Percentiles rank a stretch among this genome's conserved stretches.
phyloP scores from a whole-genome alignment of 1,140 invertebrate genomes.

The Bombus sibiricus region DNA sequence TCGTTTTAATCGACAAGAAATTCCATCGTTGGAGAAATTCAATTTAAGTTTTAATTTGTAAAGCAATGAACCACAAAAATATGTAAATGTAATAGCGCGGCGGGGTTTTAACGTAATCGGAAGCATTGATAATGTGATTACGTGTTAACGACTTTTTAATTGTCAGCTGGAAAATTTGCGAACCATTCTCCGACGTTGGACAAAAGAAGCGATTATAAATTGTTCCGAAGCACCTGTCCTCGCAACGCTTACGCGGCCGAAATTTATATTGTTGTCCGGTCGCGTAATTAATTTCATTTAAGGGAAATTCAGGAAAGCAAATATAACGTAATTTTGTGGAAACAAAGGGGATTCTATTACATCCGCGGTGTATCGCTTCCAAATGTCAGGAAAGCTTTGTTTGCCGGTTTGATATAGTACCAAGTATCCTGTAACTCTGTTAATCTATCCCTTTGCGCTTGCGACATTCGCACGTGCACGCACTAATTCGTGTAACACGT shows the following conservation, averaged over 20 bases:
- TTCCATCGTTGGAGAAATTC: neutral
- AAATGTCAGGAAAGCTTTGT: constrained; percentile 46
- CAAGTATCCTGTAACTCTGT: constrained; percentile 42
- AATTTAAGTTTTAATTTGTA: neutral
- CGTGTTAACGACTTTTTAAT: neutral
- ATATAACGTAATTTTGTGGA: constrained; percentile 24
- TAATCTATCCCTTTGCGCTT: constrained; percentile 9
- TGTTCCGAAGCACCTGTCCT: neutral
- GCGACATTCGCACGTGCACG: too few relatives aligned
- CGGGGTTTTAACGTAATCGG: neutral
- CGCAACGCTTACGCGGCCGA: neutral
- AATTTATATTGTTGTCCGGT: constrained; percentile 23
- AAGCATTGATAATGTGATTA: neutral
- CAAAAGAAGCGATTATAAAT: constrained; percentile 20
- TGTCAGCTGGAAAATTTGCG: neutral
- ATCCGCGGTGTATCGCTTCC: constrained; percentile 34
- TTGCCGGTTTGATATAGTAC: constrained; percentile 32
- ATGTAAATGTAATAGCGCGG: neutral
- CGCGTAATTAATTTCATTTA: constrained; percentile 43
- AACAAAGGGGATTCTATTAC: constrained; percentile 35
- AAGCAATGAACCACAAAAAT: neutral
- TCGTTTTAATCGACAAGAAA: too few relatives aligned
- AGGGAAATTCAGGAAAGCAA: constrained; percentile 25
- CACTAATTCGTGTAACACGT: too few relatives aligned
- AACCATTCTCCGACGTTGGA: neutral